These are phyloP conservation scores for Hyles euphorbiae DNA, from an alignment of 1,140 invertebrate species.

Conservation along the genomic window DNA sequence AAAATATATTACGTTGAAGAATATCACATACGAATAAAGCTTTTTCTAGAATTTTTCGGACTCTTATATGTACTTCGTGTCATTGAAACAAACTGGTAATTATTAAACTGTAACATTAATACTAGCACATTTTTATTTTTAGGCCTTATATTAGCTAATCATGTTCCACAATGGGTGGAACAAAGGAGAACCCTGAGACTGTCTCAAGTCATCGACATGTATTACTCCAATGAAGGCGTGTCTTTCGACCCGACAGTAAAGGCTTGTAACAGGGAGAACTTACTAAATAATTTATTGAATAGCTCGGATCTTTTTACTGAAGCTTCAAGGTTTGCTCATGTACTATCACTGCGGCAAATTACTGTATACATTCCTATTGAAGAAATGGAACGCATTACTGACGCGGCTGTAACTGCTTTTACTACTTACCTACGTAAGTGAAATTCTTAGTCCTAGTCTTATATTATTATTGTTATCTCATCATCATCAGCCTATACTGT, in stretches of 20 bases:
- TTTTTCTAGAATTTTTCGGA: too few species aligned
- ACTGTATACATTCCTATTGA: conserved; percentile 56
- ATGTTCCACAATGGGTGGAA: conserved; percentile 73
- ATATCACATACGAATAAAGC: too few species aligned
- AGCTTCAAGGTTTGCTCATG: conserved; percentile 57
- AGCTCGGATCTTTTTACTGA: conserved; percentile 52
- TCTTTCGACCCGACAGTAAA: conserved; percentile 73
- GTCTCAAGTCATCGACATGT: conserved; percentile 82
- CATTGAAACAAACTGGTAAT: background rate
- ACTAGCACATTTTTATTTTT: conserved; percentile 21
- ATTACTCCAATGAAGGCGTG: conserved; percentile 80
- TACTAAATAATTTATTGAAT: conserved; percentile 66
- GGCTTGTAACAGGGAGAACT: conserved; percentile 76
- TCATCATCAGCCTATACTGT: too few species aligned
- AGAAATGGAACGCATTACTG: conserved; percentile 58
- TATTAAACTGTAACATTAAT: background rate
- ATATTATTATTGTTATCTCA: too few species aligned
- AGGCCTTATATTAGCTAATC: conserved; percentile 79
- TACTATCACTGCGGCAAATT: conserved; percentile 61
- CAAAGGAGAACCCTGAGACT: conserved; percentile 73
- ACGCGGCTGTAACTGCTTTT: conserved; percentile 57
- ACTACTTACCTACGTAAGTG: conserved; percentile 67
- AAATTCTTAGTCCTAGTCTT: background rate
- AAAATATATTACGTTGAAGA: too few species aligned
- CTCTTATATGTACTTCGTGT: too few species aligned